These are phyloP conservation scores for Sycophila sp. DNA, from an alignment of 1,140 invertebrate species.

Conservation along the genomic window DNA sequence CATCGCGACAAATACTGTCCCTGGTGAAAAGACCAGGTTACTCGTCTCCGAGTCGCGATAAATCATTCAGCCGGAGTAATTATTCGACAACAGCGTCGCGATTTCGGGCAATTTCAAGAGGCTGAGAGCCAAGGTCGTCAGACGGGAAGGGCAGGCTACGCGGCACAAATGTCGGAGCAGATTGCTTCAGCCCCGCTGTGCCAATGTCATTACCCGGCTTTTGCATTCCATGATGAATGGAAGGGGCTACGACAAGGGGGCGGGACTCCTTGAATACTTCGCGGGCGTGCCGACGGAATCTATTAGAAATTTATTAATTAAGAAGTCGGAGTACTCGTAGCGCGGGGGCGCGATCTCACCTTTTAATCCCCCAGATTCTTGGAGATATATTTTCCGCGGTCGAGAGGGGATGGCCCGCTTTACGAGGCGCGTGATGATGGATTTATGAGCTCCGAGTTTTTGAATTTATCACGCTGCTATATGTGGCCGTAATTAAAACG, in stretches of 20 bases:
- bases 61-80: not conserved
- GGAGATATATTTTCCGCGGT: not conserved
- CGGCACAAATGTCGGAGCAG: not conserved
- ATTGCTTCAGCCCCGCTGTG: not conserved
- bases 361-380: no score
- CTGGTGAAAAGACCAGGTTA: no score
- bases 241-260: no score
- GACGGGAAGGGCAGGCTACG: no score
- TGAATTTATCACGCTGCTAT: slow-evolving; percentile 10
- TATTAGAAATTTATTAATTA: slow-evolving; percentile 32
- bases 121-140: no score
- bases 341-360: no score
- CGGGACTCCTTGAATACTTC: no score
- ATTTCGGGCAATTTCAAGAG: not conserved
- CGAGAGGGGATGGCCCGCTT: not conserved
- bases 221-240: not conserved
- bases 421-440: not conserved
- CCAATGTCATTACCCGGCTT: not conserved
- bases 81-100: not conserved
- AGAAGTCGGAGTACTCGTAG: no score
- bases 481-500: slow-evolving; percentile 1
- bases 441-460: slow-evolving; percentile 12
- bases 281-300: not conserved
- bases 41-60: no score
- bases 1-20: no score